These are phyloP conservation scores for Abrostola triplasia DNA, from an alignment of 2,888 invertebrate species.

Conservation along the genomic window DNA sequence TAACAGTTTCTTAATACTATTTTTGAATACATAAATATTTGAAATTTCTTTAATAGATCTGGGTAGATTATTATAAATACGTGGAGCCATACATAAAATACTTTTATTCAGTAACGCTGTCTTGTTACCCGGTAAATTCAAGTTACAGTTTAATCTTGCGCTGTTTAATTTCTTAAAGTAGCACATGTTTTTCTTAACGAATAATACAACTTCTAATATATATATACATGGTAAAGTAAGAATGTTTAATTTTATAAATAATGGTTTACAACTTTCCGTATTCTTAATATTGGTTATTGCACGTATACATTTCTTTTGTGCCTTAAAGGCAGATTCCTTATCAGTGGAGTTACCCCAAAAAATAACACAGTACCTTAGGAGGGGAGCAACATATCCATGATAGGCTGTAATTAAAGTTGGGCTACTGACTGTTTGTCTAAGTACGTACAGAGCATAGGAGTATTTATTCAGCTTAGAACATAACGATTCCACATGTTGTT, in stretches of 20 bases:
- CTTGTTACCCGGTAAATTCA: neutral
- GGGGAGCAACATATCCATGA: slow-evolving; percentile 29
- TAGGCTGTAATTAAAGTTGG: slow-evolving; percentile 19
- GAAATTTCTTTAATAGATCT: neutral
- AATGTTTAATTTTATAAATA: slow-evolving; percentile 20
- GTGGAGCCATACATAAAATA: slow-evolving; percentile 1
- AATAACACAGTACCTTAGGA: slow-evolving; percentile 25
- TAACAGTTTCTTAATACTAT: neutral
- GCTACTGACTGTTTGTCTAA: neutral
- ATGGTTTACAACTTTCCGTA: slow-evolving; percentile 28
- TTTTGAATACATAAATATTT: neutral
- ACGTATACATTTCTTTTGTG: slow-evolving; percentile 37
- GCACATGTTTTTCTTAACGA: slow-evolving; percentile 1
- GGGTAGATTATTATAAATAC: slow-evolving; percentile 1
- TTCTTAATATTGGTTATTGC: slow-evolving; percentile 19
- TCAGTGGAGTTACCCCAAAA: slow-evolving; percentile 36
- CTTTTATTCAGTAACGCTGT: neutral
- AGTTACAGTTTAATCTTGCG: too few relatives aligned
- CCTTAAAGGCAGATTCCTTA: slow-evolving; percentile 15
- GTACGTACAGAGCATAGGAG: slow-evolving; percentile 1
- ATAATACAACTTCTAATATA: slow-evolving; percentile 15
- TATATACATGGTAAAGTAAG: slow-evolving; percentile 33
- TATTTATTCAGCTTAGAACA: neutral
- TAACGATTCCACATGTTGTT: neutral
- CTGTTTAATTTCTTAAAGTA: too few relatives aligned